Evolutionary conservation across 2,113 vertebrate species (phyloP), one percentile per base, ranked within the genome.

Genomic region (Hemiscyllium ocellatum): DNA sequence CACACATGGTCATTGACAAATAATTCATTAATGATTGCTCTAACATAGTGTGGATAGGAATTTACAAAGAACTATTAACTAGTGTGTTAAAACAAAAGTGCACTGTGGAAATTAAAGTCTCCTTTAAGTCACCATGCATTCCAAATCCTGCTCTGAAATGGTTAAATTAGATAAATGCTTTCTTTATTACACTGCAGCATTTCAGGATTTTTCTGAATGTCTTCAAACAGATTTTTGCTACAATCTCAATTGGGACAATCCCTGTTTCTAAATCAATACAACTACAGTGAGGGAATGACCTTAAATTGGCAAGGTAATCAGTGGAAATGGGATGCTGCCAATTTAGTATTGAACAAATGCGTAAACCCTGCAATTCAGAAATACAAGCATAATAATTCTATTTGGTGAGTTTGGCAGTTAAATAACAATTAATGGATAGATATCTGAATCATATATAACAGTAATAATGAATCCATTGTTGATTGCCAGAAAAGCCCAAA

Each of bases 231-330:
- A 65, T 65, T 90, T 90, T 90, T n/a, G 52, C 87, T 65, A 65
- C 33, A 90, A n/a, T 90, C 87, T 90, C 29, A 56, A 90, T 19
- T 17, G 29, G 61, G 87, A 61, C 87, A 90, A 78, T 61, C 50
- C 29, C 15, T 50, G 42, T 42, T 66, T 37, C 66, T 70, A 47
- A 94, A 94, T 70, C 93, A 69, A 94, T 94, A 47, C 17, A 22
- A 24, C 65, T 47, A 42, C 93, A 50, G 6, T 69, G 42, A 47
- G 66, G 69, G 66, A 94, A 17, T 94, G 65, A 94, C n/a, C 65
- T 94, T 37, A 94, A 94, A 69, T 50, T 68, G 93, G 68, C 93
- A 94, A 70, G 37, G 37, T 24, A 70, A 94, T 94, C n/a, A 94
- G 69, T 94, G 93, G 66, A 69, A 94, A 68, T 94, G 65, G 66